Evolutionary conservation across 2,113 vertebrate species (phyloP).

Genomic region (Chloropsis cyanopogon): DNA sequence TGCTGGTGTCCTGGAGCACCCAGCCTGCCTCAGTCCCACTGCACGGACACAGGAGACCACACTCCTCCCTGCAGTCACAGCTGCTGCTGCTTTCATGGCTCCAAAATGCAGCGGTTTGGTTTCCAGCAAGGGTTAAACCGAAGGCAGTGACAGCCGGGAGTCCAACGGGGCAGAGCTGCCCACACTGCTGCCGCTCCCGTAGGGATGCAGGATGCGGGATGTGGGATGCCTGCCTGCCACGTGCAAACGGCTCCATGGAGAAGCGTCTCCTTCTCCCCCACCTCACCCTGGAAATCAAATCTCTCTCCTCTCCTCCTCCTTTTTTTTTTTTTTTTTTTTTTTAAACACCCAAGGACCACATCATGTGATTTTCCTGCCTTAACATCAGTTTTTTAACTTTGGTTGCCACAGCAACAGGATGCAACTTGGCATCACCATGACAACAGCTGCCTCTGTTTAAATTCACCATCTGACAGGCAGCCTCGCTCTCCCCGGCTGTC

Average conservation of each 20-base stretch:
- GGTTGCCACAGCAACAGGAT: conserved; percentile 78
- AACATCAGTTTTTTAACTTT: conserved; percentile 80
- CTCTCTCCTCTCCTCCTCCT: background rate
- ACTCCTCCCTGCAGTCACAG: background rate
- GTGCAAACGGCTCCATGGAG: background rate
- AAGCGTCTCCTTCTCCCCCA: background rate
- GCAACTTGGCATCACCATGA: conserved; percentile 79
- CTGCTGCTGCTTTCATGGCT: fast-evolving
- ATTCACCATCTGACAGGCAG: conserved; percentile 80
- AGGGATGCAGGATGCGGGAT: background rate
- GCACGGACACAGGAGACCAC: fast-evolving
- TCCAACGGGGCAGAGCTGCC: background rate
- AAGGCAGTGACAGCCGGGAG: background rate
- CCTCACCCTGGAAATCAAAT: conserved; percentile 25
- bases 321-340: conserved; percentile 28
- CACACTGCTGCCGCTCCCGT: background rate
- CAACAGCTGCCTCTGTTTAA: conserved; percentile 80
- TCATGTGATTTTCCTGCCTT: conserved; percentile 73
- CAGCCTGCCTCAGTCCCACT: background rate
- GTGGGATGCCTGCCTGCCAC: background rate
- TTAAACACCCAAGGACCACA: conserved; percentile 67
- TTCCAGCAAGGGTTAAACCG: background rate
- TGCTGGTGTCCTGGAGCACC: background rate
- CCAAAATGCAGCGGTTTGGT: fast-evolving
- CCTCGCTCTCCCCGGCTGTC: conserved; percentile 48